Conservation (phyloP, 2,888 invertebrate species). For the Leptopterna dolabrata region DNA sequence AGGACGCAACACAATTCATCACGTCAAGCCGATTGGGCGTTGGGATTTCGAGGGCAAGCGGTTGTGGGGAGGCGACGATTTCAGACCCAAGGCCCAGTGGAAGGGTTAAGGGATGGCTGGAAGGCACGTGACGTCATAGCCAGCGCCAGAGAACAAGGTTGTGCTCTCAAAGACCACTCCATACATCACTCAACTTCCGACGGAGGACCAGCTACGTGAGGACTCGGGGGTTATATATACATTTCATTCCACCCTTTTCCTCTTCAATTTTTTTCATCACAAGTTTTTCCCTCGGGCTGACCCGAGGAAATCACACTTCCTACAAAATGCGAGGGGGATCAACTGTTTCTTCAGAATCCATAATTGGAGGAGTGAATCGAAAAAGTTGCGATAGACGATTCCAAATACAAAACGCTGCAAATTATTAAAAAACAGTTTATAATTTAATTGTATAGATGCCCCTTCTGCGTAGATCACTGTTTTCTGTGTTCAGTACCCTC, state of each 20-base stretch:
- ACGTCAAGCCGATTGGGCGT: neutral
- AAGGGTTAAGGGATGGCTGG: neutral
- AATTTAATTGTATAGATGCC: no score
- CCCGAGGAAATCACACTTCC: neutral
- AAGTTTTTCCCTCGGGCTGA: neutral
- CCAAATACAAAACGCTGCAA: no score
- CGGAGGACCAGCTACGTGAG: neutral
- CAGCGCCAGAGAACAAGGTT: neutral
- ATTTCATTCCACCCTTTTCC: neutral
- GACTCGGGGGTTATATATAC: neutral
- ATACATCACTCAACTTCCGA: constrained; percentile 21
- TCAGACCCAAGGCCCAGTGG: neutral
- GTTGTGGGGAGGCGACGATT: neutral
- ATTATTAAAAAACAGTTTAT: no score
- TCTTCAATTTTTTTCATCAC: neutral
- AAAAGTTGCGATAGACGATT: no score
- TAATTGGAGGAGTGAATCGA: no score
- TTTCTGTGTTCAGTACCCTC: no score
- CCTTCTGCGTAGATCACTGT: no score
- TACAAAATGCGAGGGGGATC: neutral
- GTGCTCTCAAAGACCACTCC: constrained; percentile 15
- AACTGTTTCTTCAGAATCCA: neutral
- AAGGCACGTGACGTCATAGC: constrained; percentile 26
- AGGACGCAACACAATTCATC: neutral
- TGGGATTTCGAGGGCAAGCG: neutral